A percentile compares a stretch with the other conserved stretches of the same genome.
Conservation (phyloP, 2,888 invertebrate genomes). For the Ellobium chinense region DNA sequence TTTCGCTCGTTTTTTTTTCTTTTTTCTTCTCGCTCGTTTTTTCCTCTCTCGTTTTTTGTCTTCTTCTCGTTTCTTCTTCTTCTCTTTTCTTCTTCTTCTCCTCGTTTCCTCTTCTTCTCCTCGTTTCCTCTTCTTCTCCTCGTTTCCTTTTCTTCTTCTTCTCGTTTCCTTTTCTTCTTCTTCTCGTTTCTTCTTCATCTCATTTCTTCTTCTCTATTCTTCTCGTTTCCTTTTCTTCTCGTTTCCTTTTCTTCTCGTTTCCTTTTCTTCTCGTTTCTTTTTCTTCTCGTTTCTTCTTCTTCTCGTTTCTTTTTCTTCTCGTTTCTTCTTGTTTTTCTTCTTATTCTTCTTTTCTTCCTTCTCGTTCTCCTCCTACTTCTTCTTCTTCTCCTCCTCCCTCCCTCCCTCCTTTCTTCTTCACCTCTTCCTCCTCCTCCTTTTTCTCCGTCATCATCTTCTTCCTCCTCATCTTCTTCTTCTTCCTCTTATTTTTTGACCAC, state of each 20-base stretch:
- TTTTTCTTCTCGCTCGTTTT: too few species aligned
- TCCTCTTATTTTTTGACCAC: background rate
- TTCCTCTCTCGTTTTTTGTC: too few species aligned
- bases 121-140: too few species aligned
- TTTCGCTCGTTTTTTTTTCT: too few species aligned
- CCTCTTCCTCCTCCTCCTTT: background rate
- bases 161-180: too few species aligned
- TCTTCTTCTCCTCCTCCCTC: background rate
- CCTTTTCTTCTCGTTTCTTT: background rate
- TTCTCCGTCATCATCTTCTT: background rate
- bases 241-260: background rate
- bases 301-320: background rate
- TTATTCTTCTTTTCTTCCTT: background rate
- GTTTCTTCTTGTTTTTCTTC: background rate
- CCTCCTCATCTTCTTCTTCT: background rate
- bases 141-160: too few species aligned
- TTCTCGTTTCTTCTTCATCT: too few species aligned
- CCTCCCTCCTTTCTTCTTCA: background rate
- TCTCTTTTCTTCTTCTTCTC: too few species aligned
- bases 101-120: too few species aligned
- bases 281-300: background rate
- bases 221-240: too few species aligned
- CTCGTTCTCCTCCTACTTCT: background rate
- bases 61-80: too few species aligned
- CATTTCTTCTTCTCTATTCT: too few species aligned